Evolutionary conservation across 2,797 vertebrate genomes (phyloP).

Genomic region (Aplochiton taeniatus): DNA sequence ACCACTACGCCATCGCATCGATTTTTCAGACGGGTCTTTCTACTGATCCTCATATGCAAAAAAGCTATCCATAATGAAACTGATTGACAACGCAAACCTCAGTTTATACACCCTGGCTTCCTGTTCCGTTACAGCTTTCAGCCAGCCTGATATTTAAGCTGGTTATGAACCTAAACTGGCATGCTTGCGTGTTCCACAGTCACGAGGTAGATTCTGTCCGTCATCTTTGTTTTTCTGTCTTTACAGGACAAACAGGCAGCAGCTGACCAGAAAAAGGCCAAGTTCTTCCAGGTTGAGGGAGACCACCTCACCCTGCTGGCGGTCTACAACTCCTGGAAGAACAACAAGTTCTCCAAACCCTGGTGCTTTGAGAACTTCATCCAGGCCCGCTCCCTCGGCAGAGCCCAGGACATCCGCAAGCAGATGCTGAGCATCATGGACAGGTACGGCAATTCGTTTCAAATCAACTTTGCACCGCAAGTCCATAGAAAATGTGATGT

Average conservation of each 20-base stretch:
- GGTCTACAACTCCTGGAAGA: slow-evolving; percentile 99
- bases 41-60: too few relatives aligned
- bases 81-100: too few relatives aligned
- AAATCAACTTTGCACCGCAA: too few relatives aligned
- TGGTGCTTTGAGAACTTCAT: slow-evolving; percentile 99
- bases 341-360: slow-evolving; percentile 98
- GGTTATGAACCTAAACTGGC: neutral
- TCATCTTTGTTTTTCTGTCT: neutral
- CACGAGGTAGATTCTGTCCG: neutral
- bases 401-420: slow-evolving; percentile 97
- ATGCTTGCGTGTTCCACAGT: neutral
- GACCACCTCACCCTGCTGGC: slow-evolving; percentile 96
- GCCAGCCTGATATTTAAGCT: too few relatives aligned
- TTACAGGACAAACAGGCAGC: slow-evolving; percentile 95
- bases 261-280: slow-evolving; percentile 99
- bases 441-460: slow-evolving; percentile 67
- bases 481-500: too few relatives aligned
- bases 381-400: slow-evolving; percentile 91
- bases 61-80: too few relatives aligned
- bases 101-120: too few relatives aligned
- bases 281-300: slow-evolving; percentile 97
- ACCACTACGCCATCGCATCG: too few relatives aligned
- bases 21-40: too few relatives aligned
- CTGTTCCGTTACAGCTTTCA: too few relatives aligned
- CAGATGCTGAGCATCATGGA: slow-evolving; percentile 99